These are phyloP conservation scores for Philotrypesis tridentata DNA, from an alignment of 1,140 invertebrate genomes.

Conservation along the genomic window DNA sequence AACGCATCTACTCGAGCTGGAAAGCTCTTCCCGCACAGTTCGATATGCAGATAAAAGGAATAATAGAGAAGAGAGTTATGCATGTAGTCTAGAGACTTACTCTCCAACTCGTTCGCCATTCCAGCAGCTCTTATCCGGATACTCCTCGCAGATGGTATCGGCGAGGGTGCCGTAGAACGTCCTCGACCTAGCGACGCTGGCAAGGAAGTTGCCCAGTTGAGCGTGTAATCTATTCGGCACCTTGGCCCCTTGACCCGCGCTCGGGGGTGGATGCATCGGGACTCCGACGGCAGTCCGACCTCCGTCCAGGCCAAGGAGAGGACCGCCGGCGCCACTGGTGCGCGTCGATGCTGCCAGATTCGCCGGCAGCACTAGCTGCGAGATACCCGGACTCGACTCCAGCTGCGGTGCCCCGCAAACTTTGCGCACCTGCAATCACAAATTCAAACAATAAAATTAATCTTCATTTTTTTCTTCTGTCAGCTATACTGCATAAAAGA, in stretches of 20 bases:
- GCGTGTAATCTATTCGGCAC: slow-evolving; percentile 61
- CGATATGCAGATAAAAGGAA: no score
- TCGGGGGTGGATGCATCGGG: slow-evolving; percentile 17
- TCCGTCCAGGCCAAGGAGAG: slow-evolving; percentile 29
- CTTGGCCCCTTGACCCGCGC: slow-evolving; percentile 31
- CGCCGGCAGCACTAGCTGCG: slow-evolving; percentile 12
- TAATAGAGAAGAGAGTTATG: neutral
- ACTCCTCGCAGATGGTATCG: slow-evolving; percentile 79
- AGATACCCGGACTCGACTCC: slow-evolving; percentile 39
- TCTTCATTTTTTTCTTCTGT: no score
- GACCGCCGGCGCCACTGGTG: slow-evolving; percentile 5
- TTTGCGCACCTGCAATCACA: slow-evolving; percentile 63
- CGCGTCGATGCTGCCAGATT: slow-evolving; percentile 25
- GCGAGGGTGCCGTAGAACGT: slow-evolving; percentile 82
- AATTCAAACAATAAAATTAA: neutral
- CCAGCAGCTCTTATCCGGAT: slow-evolving; percentile 78
- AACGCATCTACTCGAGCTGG: no score
- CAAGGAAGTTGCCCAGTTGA: slow-evolving; percentile 79
- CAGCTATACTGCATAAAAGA: no score
- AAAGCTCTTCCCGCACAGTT: no score
- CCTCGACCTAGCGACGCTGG: slow-evolving; percentile 79
- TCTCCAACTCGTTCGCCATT: slow-evolving; percentile 84
- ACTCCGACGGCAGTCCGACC: neutral
- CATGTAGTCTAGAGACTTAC: slow-evolving; percentile 75
- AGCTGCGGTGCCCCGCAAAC: slow-evolving; percentile 66